Evolutionary conservation across 2,888 invertebrate genomes (phyloP).

Genomic region (Eristalis pertinax): DNA sequence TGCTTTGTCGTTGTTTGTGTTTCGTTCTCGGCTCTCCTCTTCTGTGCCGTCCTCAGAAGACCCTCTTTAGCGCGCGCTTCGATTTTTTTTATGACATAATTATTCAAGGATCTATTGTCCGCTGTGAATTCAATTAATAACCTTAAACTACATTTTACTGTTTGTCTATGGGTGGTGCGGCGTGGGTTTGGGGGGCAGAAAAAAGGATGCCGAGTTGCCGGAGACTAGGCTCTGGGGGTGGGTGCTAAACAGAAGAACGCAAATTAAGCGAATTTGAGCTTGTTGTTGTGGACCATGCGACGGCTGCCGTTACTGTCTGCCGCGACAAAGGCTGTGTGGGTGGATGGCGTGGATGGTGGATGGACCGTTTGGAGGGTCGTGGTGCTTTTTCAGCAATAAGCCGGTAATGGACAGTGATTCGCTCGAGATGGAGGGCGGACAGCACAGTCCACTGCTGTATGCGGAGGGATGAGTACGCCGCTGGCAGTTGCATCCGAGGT

Average conservation of each 20-base stretch:
- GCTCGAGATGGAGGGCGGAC: slow-evolving; percentile 19
- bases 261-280: slow-evolving; percentile 40
- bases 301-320: slow-evolving; percentile 1
- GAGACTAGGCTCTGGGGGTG: background rate
- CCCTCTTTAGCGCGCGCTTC: slow-evolving; percentile 26
- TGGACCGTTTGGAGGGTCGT: slow-evolving; percentile 15
- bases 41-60: background rate
- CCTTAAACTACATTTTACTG: slow-evolving; percentile 48
- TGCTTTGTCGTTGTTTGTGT: background rate
- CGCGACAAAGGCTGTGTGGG: background rate
- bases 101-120: slow-evolving; percentile 57
- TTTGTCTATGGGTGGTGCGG: background rate
- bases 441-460: slow-evolving; percentile 7
- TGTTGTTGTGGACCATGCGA: slow-evolving; percentile 9
- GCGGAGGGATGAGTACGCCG: background rate
- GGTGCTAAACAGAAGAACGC: slow-evolving; percentile 19
- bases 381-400: slow-evolving; percentile 24
- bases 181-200: background rate
- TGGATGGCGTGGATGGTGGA: background rate
- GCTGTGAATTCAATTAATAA: slow-evolving; percentile 54
- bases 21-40: background rate
- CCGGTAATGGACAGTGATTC: slow-evolving; percentile 40
- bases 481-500: slow-evolving; percentile 4
- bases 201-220: background rate
- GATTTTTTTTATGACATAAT: slow-evolving; percentile 44